These are phyloP conservation scores for Mareca penelope DNA, from an alignment of 2,797 vertebrate genomes.

Conservation along the genomic window DNA sequence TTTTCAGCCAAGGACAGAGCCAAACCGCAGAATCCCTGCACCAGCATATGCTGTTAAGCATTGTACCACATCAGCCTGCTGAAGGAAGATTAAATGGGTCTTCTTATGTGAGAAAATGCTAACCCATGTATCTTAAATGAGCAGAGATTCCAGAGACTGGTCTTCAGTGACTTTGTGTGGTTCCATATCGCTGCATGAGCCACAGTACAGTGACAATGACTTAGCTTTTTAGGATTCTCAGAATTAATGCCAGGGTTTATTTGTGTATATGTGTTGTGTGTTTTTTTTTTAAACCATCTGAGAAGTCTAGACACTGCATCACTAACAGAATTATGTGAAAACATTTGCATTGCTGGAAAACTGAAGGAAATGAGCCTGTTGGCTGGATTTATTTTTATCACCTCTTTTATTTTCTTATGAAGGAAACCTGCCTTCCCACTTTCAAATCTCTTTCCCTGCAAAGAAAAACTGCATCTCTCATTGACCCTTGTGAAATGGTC, in stretches of 20 bases:
- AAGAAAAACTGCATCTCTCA: background rate
- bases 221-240: conserved; percentile 60
- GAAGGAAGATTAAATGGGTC: background rate
- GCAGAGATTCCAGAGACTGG: background rate
- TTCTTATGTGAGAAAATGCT: background rate
- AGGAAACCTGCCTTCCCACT: conserved; percentile 1
- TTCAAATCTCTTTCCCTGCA: conserved; percentile 4
- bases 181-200: conserved; percentile 1
- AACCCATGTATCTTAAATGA: background rate
- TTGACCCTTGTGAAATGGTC: background rate
- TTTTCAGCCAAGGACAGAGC: background rate
- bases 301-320: conserved; percentile 78
- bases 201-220: conserved; percentile 29
- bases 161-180: background rate
- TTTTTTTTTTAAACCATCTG: conserved; percentile 48
- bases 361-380: conserved; percentile 43
- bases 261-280: background rate
- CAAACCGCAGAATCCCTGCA: background rate
- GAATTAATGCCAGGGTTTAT: conserved; percentile 57
- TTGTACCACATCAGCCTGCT: background rate
- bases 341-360: conserved; percentile 45
- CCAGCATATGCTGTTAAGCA: background rate
- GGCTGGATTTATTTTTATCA: background rate
- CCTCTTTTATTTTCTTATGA: background rate
- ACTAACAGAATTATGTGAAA: conserved; percentile 59